Evolutionary conservation across 2,113 vertebrate genomes (phyloP).

Genomic region (Chionodraco myersi): DNA sequence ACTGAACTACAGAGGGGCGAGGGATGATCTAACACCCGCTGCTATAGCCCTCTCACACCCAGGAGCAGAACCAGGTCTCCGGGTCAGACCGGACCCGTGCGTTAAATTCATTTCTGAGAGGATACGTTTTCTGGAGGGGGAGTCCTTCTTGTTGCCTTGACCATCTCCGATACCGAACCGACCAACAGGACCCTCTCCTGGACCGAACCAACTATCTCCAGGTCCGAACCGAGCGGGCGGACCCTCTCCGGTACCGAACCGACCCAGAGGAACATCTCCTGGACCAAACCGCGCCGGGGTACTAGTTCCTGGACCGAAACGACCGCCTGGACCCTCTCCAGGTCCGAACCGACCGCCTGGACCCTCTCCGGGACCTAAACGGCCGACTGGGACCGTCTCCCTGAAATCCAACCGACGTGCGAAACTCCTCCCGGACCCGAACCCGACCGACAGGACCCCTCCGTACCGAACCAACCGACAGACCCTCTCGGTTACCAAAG

Average conservation of each 20-base stretch:
- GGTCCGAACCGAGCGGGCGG: conserved; percentile 30
- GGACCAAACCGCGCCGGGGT: conserved; percentile 29
- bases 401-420: conserved; percentile 68
- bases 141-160: conserved; percentile 82
- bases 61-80: too few relatives aligned
- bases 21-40: too few relatives aligned
- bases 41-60: too few relatives aligned
- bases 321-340: too few relatives aligned
- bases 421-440: conserved; percentile 73
- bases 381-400: conserved; percentile 69
- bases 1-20: too few relatives aligned
- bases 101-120: conserved; percentile 72
- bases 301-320: conserved; percentile 48
- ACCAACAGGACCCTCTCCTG: conserved; percentile 14
- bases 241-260: conserved; percentile 72
- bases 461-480: conserved; percentile 69
- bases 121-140: conserved; percentile 94
- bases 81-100: too few relatives aligned
- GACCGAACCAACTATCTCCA: too few relatives aligned
- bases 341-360: too few relatives aligned
- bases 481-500: too few relatives aligned
- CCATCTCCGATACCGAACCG: conserved; percentile 76
- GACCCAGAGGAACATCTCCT: not conserved
- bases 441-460: conserved; percentile 67
- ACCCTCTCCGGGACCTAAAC: too few relatives aligned